Conservation (phyloP, 2,797 vertebrate species). For the Thaleichthys pacificus region DNA sequence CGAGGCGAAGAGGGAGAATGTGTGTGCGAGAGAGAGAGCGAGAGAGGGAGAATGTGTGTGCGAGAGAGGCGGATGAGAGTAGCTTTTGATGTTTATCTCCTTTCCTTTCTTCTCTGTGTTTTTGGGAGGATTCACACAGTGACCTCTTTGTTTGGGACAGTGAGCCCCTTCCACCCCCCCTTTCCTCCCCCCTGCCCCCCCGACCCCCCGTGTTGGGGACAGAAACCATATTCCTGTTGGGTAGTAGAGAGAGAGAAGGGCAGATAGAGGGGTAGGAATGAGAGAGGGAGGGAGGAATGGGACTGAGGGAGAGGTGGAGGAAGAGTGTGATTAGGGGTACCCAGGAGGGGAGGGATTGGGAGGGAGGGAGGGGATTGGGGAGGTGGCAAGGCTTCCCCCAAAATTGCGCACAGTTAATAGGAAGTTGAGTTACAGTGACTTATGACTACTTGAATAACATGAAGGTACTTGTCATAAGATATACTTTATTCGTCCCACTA, state of each 20-base stretch:
- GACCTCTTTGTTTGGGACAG: constrained; percentile 91
- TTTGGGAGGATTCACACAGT: constrained; percentile 81
- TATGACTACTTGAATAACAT: too few species aligned
- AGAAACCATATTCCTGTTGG: constrained; percentile 78
- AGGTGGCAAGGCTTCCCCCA: constrained; percentile 15
- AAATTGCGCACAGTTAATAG: constrained; percentile 28
- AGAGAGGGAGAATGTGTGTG: constrained; percentile 48
- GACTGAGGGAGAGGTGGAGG: constrained; percentile 48
- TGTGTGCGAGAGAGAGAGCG: constrained; percentile 44
- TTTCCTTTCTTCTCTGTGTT: constrained; percentile 80
- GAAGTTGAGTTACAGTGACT: constrained; percentile 19
- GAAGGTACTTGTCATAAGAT: too few species aligned
- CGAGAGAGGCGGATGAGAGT: constrained; percentile 79
- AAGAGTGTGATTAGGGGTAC: constrained; percentile 41
- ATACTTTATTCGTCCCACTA: too few species aligned
- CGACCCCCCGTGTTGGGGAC: constrained; percentile 49
- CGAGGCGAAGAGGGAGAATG: constrained; percentile 43
- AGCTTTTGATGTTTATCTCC: constrained; percentile 87
- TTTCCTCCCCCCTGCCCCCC: constrained; percentile 36
- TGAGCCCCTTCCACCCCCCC: constrained; percentile 47
- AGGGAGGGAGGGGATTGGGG: constrained; percentile 31
- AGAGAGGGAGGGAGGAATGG: constrained; percentile 48
- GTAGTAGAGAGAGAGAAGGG: constrained; percentile 56
- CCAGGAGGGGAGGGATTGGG: constrained; percentile 21
- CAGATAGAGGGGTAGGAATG: constrained; percentile 43